These are phyloP conservation scores for Hymenopus coronatus DNA, from an alignment of 2,888 invertebrate genomes.

Conservation along the genomic window DNA sequence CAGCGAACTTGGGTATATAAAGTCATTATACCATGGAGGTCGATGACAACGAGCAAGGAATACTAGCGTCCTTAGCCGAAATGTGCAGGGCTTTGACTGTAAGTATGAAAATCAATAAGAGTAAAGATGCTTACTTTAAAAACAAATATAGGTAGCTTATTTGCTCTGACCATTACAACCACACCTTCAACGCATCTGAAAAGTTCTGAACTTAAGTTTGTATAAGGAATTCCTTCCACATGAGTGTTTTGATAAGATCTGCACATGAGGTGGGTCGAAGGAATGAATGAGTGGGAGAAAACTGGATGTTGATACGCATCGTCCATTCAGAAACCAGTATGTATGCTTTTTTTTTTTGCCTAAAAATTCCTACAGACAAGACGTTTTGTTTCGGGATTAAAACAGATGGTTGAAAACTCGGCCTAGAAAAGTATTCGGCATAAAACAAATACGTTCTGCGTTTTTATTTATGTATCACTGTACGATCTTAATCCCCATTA, in stretches of 20 bases:
- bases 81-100: no score
- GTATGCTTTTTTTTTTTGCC: not conserved
- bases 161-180: not conserved
- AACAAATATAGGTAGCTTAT: not conserved
- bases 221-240: not conserved
- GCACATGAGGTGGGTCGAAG: not conserved
- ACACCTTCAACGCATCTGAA: not conserved
- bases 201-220: not conserved
- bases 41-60: no score
- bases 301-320: not conserved
- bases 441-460: not conserved
- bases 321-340: not conserved
- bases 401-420: not conserved
- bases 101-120: no score
- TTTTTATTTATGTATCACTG: not conserved
- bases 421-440: not conserved
- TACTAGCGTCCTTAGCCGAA: no score
- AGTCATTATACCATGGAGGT: no score
- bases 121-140: no score
- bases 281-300: not conserved
- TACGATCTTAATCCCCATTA: not conserved
- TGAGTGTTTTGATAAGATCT: not conserved
- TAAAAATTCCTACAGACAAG: not conserved
- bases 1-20: no score
- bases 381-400: not conserved